A percentile compares a stretch with the other conserved stretches of the same genome.
Conservation (phyloP, 37 sponge, comb jelly and placozoan genomes). For the Ephydatia muelleri region DNA sequence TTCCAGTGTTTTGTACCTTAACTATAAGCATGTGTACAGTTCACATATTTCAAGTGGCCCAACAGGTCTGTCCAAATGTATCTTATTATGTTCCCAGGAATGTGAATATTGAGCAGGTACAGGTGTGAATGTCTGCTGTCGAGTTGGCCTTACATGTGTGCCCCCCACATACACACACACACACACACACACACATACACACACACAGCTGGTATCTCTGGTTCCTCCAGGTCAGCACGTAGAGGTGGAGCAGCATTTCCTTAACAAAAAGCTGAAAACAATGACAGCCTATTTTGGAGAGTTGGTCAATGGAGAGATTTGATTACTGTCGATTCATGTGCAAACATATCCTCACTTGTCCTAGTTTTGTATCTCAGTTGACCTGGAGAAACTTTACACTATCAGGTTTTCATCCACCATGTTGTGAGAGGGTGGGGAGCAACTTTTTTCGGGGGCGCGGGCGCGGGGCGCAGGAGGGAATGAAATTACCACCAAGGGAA, state of each 20-base stretch:
- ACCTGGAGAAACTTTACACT: too few species aligned
- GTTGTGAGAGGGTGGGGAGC: too few species aligned
- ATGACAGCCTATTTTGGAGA: constrained; percentile 98
- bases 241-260: constrained; percentile 93
- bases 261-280: constrained; percentile 91
- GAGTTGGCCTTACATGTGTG: not conserved
- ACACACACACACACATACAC: not conserved
- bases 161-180: not conserved
- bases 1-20: not conserved
- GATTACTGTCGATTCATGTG: not conserved
- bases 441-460: too few species aligned
- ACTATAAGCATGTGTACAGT: not conserved
- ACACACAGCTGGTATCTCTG: constrained; percentile 29
- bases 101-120: constrained; percentile 40
- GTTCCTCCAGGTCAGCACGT: constrained; percentile 80
- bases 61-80: constrained; percentile 77
- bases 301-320: constrained; percentile 39
- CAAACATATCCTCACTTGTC: too few species aligned
- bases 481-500: too few species aligned
- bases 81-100: constrained; percentile 62
- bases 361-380: too few species aligned
- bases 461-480: too few species aligned
- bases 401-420: too few species aligned
- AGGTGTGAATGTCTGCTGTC: not conserved
- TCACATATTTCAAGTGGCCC: constrained; percentile 28